These are phyloP conservation scores for Ispidina lecontei DNA, from an alignment of 2,797 vertebrate species.

Conservation along the genomic window DNA sequence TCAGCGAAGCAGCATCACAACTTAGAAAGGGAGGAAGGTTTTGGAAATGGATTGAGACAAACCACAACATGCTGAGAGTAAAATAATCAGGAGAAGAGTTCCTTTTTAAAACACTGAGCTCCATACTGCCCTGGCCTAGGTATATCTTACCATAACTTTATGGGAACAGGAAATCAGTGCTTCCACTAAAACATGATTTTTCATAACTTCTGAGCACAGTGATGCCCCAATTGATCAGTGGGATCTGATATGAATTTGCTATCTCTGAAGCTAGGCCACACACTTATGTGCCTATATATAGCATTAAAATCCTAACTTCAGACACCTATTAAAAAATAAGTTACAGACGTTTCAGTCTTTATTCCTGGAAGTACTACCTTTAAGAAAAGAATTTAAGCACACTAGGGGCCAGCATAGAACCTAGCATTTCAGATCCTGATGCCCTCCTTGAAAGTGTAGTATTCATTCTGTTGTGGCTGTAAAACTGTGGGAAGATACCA, in stretches of 20 bases:
- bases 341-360: neutral
- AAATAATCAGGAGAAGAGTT: neutral
- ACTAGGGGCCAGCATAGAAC: neutral
- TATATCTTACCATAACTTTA: neutral
- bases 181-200: neutral
- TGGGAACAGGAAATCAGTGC: neutral
- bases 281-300: neutral
- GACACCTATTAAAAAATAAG: neutral
- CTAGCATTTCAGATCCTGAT: neutral
- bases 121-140: neutral
- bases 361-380: neutral
- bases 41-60: neutral
- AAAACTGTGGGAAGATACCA: neutral
- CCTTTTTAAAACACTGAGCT: neutral
- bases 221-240: neutral
- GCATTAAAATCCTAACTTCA: neutral
- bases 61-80: rapidly evolving
- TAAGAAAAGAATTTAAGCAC: neutral
- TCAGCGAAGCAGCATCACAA: neutral
- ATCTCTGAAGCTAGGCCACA: neutral
- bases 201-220: neutral
- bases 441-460: neutral
- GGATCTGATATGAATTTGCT: neutral
- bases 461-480: neutral
- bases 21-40: neutral